Conservation (phyloP, 2,113 vertebrate genomes). For the Connochaetes taurinus region DNA sequence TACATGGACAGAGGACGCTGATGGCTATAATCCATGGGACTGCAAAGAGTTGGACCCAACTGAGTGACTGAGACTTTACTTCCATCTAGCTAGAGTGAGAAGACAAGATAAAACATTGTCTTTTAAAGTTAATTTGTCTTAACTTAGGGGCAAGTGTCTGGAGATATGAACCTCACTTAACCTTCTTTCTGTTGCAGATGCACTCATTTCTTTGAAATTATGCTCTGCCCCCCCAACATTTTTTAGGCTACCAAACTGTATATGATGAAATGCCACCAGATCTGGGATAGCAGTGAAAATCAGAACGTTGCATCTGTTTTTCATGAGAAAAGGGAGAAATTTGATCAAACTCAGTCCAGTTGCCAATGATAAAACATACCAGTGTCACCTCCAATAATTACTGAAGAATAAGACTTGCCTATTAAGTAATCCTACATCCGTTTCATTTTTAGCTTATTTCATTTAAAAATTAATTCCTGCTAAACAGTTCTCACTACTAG, state of each 20-base stretch:
- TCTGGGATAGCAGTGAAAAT: background rate
- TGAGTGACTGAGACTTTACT: background rate
- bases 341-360: slow-evolving; percentile 42
- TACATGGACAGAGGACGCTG: background rate
- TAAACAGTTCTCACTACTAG: slow-evolving; percentile 23
- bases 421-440: slow-evolving; percentile 36
- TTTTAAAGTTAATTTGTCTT: slow-evolving; percentile 43
- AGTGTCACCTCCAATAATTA: slow-evolving; percentile 58
- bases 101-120: slow-evolving; percentile 8
- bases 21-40: background rate
- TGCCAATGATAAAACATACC: slow-evolving; percentile 34
- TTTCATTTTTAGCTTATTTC: slow-evolving; percentile 55
- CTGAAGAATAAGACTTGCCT: background rate
- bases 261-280: background rate
- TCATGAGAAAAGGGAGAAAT: slow-evolving; percentile 6
- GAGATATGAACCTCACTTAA: background rate
- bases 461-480: slow-evolving; percentile 61
- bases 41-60: background rate
- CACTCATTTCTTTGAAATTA: slow-evolving; percentile 33
- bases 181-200: background rate
- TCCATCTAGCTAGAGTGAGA: background rate
- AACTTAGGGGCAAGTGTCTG: background rate
- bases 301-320: slow-evolving; percentile 11
- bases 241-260: background rate
- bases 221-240: background rate